Conservation (phyloP, 2,113 vertebrate genomes). For the Chlorodrepanis virens region DNA sequence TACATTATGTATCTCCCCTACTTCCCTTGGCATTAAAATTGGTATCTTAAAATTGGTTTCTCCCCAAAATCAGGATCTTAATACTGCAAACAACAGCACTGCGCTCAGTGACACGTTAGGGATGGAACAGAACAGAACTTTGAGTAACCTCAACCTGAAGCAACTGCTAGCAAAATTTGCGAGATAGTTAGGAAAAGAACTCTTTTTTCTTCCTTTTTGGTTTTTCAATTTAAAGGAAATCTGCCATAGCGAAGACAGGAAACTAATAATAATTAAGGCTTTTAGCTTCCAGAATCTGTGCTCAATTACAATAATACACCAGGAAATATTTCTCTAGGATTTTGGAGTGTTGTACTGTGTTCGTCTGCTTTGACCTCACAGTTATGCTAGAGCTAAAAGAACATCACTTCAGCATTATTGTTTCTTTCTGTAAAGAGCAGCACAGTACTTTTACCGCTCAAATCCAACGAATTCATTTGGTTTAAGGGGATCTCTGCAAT, state of each 20-base stretch:
- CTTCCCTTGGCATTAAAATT: not conserved
- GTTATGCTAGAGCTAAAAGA: not conserved
- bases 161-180: not conserved
- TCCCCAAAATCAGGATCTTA: not conserved
- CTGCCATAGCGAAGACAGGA: not conserved
- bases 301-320: not conserved
- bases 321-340: not conserved
- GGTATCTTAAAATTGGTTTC: not conserved
- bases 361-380: too few species aligned
- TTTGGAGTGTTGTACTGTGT: not conserved
- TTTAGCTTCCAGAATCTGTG: not conserved
- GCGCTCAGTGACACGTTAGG: not conserved
- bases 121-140: not conserved
- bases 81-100: not conserved
- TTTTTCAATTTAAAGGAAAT: not conserved
- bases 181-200: not conserved
- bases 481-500: not conserved
- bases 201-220: accelerated
- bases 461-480: accelerated
- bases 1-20: not conserved
- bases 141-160: not conserved
- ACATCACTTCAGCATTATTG: accelerated
- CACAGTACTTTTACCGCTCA: not conserved
- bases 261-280: not conserved
- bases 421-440: not conserved